Evolutionary conservation across 2,113 vertebrate genomes (phyloP).

Genomic region (Mormoops blainvillei): DNA sequence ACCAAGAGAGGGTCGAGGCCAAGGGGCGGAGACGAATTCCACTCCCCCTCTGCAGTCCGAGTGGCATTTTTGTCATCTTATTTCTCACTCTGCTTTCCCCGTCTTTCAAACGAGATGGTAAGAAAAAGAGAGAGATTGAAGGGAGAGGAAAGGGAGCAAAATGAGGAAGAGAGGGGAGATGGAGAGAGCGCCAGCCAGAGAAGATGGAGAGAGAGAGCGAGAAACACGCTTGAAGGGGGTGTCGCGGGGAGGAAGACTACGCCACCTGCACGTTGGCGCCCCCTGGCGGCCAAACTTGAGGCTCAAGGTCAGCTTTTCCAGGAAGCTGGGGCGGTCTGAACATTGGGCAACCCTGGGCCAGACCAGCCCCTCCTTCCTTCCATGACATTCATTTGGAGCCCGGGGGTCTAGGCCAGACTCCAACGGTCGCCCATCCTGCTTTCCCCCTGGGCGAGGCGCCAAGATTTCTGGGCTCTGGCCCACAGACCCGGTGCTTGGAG

Average conservation of each 20-base stretch:
- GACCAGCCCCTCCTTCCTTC: neutral
- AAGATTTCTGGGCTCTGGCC: slow-evolving; percentile 15
- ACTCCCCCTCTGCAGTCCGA: slow-evolving; percentile 20
- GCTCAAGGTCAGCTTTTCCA: slow-evolving; percentile 18
- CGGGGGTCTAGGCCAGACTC: slow-evolving; percentile 28
- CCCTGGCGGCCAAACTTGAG: slow-evolving; percentile 40
- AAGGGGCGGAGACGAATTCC: neutral
- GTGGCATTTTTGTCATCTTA: slow-evolving; percentile 66
- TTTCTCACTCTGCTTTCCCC: slow-evolving; percentile 31
- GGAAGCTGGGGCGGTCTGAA: neutral
- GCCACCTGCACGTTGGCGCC: slow-evolving; percentile 42
- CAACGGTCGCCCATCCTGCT: neutral
- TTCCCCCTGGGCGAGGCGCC: neutral
- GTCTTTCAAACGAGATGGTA: neutral
- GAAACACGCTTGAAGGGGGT: neutral
- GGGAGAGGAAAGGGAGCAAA: neutral
- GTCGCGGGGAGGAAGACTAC: neutral
- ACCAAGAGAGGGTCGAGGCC: neutral
- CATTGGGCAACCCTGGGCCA: neutral
- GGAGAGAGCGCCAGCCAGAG: neutral
- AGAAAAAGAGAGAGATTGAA: neutral
- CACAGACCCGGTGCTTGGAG: slow-evolving; percentile 59
- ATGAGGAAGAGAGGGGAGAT: neutral
- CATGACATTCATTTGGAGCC: neutral
- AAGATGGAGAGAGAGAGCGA: neutral